Evolutionary conservation across 2,888 invertebrate genomes (phyloP).

Genomic region (Volucella zonaria): DNA sequence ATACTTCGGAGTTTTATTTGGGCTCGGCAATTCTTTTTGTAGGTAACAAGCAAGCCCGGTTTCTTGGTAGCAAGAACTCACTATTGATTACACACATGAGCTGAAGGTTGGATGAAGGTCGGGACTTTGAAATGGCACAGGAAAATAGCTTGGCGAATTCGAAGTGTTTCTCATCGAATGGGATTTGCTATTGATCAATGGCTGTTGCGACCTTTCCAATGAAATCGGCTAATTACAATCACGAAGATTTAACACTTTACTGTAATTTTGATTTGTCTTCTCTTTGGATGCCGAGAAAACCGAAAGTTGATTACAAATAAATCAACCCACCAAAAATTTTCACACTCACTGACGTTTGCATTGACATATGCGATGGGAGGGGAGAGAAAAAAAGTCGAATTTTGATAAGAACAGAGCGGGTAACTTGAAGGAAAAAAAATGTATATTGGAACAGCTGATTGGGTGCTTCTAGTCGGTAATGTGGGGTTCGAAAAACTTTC

Average conservation of each 20-base stretch:
- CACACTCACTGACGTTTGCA: slow-evolving; percentile 47
- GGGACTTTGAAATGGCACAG: slow-evolving; percentile 65
- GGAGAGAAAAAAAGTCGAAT: slow-evolving; percentile 1
- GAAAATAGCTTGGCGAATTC: slow-evolving; percentile 2
- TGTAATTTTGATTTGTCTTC: slow-evolving; percentile 8
- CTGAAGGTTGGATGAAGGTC: slow-evolving; percentile 82
- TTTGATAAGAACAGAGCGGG: slow-evolving; percentile 54
- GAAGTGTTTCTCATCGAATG: slow-evolving; percentile 7
- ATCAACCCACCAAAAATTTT: slow-evolving; percentile 48
- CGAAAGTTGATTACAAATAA: slow-evolving; percentile 65
- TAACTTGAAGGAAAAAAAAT: slow-evolving; percentile 22
- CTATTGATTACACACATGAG: slow-evolving; percentile 80
- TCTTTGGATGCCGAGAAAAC: slow-evolving; percentile 7
- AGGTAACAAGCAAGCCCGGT: slow-evolving; percentile 38
- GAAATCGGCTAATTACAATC: neutral
- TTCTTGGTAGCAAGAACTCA: slow-evolving; percentile 69
- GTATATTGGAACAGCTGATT: slow-evolving; percentile 28
- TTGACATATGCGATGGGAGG: slow-evolving; percentile 47
- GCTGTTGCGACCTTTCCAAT: neutral
- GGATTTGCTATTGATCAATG: slow-evolving; percentile 4
- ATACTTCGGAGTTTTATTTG: slow-evolving; percentile 74
- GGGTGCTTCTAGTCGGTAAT: slow-evolving; percentile 19
- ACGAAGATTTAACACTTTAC: neutral
- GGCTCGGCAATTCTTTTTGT: slow-evolving; percentile 51
- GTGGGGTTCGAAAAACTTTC: neutral